Evolutionary conservation across 2,113 vertebrate species (phyloP).

Genomic region (Alaudala cheleensis): DNA sequence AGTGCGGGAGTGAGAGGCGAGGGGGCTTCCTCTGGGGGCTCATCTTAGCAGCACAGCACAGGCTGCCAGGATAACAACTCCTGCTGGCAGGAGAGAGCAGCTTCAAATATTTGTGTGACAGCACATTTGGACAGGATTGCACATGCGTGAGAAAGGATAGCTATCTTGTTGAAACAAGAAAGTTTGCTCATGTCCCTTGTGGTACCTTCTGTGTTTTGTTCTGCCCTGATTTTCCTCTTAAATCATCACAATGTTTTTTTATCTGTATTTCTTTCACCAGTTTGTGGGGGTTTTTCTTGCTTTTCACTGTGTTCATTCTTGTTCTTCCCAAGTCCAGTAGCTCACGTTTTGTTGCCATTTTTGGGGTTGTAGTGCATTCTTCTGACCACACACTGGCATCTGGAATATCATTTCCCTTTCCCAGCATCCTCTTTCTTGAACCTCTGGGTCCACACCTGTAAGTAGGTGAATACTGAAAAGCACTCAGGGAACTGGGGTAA

Average conservation of each 20-base stretch:
- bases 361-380: neutral
- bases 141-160: neutral
- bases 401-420: neutral
- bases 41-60: neutral
- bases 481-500: neutral
- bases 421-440: neutral
- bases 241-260: neutral
- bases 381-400: neutral
- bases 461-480: neutral
- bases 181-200: neutral
- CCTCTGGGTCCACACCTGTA: neutral
- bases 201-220: neutral
- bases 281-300: neutral
- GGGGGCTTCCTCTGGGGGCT: slow-evolving; percentile 14
- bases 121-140: neutral
- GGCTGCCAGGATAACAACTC: slow-evolving; percentile 12
- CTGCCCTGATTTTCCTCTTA: neutral
- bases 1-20: neutral
- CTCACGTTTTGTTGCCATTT: neutral
- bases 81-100: neutral
- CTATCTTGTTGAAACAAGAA: neutral
- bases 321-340: neutral
- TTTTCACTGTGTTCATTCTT: neutral
- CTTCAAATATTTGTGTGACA: slow-evolving; percentile 13
- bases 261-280: neutral